Evolutionary conservation across 2,113 vertebrate genomes (phyloP).

Genomic region (Plecotus auritus): DNA sequence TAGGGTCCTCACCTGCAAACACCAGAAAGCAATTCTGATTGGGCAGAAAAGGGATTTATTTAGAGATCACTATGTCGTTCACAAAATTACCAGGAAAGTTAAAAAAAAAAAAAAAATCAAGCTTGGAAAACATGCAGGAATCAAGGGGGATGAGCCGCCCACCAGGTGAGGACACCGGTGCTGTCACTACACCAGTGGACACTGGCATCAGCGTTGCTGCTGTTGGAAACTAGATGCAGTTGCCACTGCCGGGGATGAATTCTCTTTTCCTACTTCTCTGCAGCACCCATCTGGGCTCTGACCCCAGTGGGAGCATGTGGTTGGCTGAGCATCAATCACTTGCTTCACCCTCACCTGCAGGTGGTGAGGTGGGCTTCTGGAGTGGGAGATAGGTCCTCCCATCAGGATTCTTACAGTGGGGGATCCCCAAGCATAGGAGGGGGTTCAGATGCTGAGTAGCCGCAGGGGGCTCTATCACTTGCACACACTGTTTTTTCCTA

Average conservation of each 20-base stretch:
- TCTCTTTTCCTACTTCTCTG: not conserved
- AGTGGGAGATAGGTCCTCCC: not conserved
- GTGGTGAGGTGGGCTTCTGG: not conserved
- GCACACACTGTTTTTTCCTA: not conserved
- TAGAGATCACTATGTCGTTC: not conserved
- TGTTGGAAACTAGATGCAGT: not conserved
- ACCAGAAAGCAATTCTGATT: not conserved
- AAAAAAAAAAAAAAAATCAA: not conserved
- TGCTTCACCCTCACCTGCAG: not conserved
- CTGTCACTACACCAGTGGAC: too few species aligned
- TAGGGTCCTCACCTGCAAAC: not conserved
- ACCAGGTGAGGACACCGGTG: not conserved
- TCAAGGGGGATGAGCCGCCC: not conserved
- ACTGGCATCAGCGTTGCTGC: not conserved
- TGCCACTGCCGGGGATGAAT: not conserved
- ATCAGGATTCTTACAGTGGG: not conserved
- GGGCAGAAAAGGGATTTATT: not conserved
- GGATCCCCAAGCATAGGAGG: not conserved
- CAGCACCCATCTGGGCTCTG: accelerated
- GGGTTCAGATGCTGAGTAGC: not conserved
- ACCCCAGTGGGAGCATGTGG: not conserved
- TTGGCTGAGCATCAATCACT: not conserved
- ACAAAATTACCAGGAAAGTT: not conserved
- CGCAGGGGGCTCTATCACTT: not conserved
- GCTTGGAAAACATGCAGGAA: not conserved